These are phyloP conservation scores for Dasysyrphus albostriatus DNA, from an alignment of 2,888 invertebrate species.

Conservation along the genomic window DNA sequence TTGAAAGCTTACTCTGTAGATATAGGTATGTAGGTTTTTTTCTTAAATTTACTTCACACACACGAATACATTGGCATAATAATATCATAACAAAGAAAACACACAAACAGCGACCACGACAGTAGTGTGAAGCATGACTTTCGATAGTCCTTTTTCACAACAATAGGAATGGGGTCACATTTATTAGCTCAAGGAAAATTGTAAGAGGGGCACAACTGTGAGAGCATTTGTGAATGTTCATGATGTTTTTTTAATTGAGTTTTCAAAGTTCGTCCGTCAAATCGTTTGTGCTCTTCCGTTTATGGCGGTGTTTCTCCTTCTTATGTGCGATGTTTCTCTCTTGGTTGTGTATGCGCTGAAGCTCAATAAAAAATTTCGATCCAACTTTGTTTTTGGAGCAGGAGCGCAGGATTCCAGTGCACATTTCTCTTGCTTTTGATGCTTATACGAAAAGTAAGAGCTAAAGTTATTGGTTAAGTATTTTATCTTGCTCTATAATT, in stretches of 20 bases:
- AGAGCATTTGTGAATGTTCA: constrained; percentile 42
- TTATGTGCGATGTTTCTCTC: constrained; percentile 37
- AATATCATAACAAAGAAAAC: constrained; percentile 46
- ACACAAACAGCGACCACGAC: constrained; percentile 34
- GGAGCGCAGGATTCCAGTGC: constrained; percentile 38
- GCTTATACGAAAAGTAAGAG: constrained; percentile 49
- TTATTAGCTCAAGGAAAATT: constrained; percentile 75
- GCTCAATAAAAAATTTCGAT: background rate
- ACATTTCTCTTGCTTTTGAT: constrained; percentile 12
- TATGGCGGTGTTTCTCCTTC: constrained; percentile 29
- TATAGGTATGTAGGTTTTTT: constrained; percentile 37
- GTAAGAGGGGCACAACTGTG: constrained; percentile 53
- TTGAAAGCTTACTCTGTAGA: constrained; percentile 44
- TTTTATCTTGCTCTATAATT: constrained; percentile 22
- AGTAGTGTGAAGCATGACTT: constrained; percentile 52
- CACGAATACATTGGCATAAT: constrained; percentile 29
- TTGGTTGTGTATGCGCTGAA: background rate
- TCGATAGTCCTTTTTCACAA: constrained; percentile 72
- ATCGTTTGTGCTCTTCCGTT: constrained; percentile 49
- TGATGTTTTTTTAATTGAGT: constrained; percentile 3
- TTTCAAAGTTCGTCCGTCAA: constrained; percentile 31
- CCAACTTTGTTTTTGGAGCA: constrained; percentile 22
- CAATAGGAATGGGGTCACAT: constrained; percentile 75
- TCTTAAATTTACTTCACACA: constrained; percentile 40
- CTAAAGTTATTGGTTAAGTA: background rate